These are phyloP conservation scores for Cyprinus carpio DNA, from an alignment of 2,113 vertebrate species.

Conservation along the genomic window DNA sequence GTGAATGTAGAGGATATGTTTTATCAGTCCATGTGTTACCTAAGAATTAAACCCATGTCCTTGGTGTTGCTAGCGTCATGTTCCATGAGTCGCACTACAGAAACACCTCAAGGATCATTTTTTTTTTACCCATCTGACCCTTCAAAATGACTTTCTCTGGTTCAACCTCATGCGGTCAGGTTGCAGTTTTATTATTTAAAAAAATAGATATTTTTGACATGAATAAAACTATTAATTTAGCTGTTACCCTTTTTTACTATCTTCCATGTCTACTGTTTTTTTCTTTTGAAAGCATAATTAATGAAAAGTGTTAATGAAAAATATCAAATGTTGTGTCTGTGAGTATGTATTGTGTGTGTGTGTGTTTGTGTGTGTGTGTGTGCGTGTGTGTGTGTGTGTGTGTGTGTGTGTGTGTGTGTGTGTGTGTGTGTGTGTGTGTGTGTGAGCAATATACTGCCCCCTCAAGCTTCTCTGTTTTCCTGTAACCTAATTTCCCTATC, in stretches of 20 bases:
- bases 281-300: not conserved
- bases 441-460: conserved; percentile 10
- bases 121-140: not conserved
- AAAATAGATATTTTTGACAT: no score
- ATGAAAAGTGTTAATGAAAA: not conserved
- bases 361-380: no score
- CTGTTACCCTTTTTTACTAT: no score
- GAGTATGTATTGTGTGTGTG: not conserved
- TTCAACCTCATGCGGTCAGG: no score
- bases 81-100: no score
- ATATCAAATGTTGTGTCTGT: not conserved
- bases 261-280: no score
- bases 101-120: not conserved
- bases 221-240: no score
- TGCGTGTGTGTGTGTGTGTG: not conserved
- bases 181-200: no score
- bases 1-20: not conserved
- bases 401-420: no score
- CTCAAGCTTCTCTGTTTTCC: conserved; percentile 41
- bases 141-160: not conserved
- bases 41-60: not conserved
- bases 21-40: not conserved
- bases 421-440: no score
- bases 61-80: not conserved
- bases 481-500: conserved; percentile 55